Conservation (phyloP, 2,113 vertebrate species). For the Onychorhynchus coronatus region DNA sequence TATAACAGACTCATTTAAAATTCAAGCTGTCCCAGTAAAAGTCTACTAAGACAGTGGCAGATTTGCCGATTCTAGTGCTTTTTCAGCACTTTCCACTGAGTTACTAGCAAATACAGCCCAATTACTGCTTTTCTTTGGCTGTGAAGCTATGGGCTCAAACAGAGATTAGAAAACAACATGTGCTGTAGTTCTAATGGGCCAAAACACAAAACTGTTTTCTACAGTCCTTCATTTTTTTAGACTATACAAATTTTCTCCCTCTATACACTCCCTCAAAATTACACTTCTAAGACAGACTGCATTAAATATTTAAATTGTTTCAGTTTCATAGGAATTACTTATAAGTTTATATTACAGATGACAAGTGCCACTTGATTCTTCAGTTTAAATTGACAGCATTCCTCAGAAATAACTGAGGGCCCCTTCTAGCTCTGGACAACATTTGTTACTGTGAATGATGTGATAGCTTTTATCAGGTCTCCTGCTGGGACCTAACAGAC, state of each 20-base stretch:
- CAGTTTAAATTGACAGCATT: neutral
- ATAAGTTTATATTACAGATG: neutral
- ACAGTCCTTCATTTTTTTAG: neutral
- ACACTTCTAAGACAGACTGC: neutral
- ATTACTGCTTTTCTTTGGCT: neutral
- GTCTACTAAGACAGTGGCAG: neutral
- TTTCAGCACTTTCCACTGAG: conserved; percentile 16
- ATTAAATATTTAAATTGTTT: neutral
- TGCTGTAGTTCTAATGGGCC: neutral
- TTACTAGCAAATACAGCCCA: neutral
- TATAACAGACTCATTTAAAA: conserved; percentile 15
- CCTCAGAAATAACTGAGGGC: neutral
- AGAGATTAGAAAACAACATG: neutral
- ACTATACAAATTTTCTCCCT: neutral
- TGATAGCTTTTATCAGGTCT: neutral
- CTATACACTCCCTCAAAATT: neutral
- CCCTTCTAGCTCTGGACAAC: neutral
- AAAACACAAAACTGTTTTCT: neutral
- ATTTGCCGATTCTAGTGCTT: neutral
- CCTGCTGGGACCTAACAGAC: neutral
- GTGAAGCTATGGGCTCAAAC: neutral
- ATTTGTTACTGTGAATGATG: neutral
- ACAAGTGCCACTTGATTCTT: neutral
- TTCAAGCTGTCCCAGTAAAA: neutral
- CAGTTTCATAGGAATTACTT: neutral